Percentiles rank a stretch among this genome's conserved stretches.
phyloP scores from a whole-genome alignment of 2,113 vertebrate species.

The Plecotus auritus region DNA sequence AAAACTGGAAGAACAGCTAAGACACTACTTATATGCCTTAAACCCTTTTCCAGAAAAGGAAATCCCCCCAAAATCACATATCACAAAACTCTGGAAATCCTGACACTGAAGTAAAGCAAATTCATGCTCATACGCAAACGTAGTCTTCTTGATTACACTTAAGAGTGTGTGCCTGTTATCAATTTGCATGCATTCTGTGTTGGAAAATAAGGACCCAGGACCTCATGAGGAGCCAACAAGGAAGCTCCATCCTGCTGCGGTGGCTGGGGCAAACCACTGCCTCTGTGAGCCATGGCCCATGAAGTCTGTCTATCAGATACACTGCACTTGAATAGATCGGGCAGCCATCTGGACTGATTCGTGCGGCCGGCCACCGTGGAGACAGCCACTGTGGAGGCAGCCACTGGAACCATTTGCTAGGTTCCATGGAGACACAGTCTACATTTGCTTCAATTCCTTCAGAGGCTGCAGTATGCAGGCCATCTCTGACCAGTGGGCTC shows the following conservation, averaged over 20 bases:
- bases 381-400: conserved; percentile 32
- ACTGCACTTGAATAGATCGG: conserved; percentile 1
- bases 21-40: not conserved
- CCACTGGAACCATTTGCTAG: not conserved
- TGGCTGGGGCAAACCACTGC: not conserved
- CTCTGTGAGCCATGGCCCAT: not conserved
- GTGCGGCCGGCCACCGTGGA: not conserved
- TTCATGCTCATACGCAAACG: not conserved
- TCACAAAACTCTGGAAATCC: not conserved
- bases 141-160: conserved; percentile 22
- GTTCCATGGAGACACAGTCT: not conserved
- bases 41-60: not conserved
- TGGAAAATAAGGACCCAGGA: conserved; percentile 29
- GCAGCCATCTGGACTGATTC: conserved; percentile 40
- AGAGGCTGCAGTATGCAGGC: not conserved
- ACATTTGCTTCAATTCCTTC: not conserved
- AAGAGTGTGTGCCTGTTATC: not conserved
- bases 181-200: not conserved
- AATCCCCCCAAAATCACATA: not conserved
- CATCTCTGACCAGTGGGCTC: not conserved
- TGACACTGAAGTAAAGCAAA: not conserved
- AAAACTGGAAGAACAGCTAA: not conserved
- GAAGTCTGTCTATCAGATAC: conserved; percentile 33
- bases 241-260: not conserved
- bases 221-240: conserved; percentile 16